Base-by-base conservation (phyloP, 1,140 invertebrate species). In the Globodera rostochiensis region DNA sequence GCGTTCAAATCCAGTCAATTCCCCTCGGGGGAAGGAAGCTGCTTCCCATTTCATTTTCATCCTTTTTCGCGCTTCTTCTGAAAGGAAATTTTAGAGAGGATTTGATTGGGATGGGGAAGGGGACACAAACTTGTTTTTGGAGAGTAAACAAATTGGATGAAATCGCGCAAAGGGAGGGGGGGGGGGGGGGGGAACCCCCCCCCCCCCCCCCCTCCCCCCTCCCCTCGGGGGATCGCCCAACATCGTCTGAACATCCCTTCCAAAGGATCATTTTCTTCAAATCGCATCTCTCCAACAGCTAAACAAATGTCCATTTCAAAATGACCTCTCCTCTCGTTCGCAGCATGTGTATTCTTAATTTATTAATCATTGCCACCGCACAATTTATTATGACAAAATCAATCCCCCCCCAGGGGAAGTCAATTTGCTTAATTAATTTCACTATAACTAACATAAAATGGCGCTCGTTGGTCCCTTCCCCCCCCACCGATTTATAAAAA, bases 41-140 rank as follows among this genome's bases (percentile, higher is more conserved):
- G 57, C 57, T 64, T 64, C 57, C 57, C 57, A 64, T 64, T 64
- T 64, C 50, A 53, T 53, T 64, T 64, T 64, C 57, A 64, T 64
- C 57, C 57, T 64, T n/a, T 64, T 64, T 64, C 15, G 57, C 57
- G 57, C 57, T 64, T 64, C 57, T 64, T 64, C 57, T 64, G 13
- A 15, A 64, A 64, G 19, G 57, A 64, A 36, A 64, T 64, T 64
- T 64, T 19, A 64, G 57, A 64, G 57, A 19, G 57, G 57, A 64
- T 64, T 64, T 64, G 57, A 64, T 64, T 64, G 57, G 57, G 57
- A 64, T 15, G 57, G 53, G 53, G 53, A 15, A 15, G 6, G 57
- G 15, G 57, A 60, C 57, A 13, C 57, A 64, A 64, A 64, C 57
- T 64, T 64, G 57, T 64, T 64, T 64, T 15, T 64, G 11, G 57